phyloP scores from a whole-genome alignment of 2,113 vertebrate species.

The Ciconia stormi region DNA sequence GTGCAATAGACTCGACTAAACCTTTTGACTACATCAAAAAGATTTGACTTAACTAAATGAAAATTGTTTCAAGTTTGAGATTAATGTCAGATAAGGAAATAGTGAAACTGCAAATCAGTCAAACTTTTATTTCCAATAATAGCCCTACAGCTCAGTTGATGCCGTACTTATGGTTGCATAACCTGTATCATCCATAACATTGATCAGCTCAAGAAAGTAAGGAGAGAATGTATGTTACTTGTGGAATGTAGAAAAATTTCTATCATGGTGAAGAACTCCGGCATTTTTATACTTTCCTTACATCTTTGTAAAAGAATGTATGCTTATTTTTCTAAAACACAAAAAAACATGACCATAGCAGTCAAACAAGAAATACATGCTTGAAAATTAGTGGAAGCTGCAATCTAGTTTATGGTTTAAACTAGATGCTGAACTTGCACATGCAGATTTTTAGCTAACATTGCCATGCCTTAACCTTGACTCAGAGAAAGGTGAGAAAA shows the following conservation, averaged over 20 bases:
- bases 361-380: not conserved
- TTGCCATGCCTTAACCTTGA: constrained; percentile 19
- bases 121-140: not conserved
- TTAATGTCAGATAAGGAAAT: not conserved
- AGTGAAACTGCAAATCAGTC: not conserved
- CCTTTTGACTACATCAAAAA: not conserved
- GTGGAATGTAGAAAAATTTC: not conserved
- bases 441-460: not conserved
- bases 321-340: not conserved
- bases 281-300: not conserved
- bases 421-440: not conserved
- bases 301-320: not conserved
- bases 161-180: not conserved
- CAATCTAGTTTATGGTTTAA: not conserved
- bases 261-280: not conserved
- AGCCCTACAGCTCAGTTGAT: not conserved
- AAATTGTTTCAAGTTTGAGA: not conserved
- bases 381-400: constrained; percentile 38
- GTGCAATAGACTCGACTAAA: not conserved
- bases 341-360: not conserved
- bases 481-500: not conserved
- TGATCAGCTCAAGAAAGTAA: not conserved
- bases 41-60: not conserved
- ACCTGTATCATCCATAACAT: not conserved
- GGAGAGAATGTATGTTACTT: not conserved